A percentile compares a stretch with the other conserved stretches of the same genome.
phyloP scores from a whole-genome alignment of 2,113 vertebrate genomes.

The Melanerpes aurifrons region DNA sequence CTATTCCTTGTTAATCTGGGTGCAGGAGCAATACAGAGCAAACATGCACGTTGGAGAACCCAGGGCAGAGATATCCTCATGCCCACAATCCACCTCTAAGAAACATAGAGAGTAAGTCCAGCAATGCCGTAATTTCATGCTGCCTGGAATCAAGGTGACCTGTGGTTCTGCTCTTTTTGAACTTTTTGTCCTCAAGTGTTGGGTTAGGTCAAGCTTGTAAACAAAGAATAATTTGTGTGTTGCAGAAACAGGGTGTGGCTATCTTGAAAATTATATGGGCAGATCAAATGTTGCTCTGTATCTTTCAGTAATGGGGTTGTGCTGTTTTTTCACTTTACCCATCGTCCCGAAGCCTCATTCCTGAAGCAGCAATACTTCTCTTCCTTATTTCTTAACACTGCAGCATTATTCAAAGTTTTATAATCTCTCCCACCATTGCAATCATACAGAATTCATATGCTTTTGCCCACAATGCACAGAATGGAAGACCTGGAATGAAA shows the following conservation, averaged over 20 bases:
- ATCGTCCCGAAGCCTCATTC: neutral
- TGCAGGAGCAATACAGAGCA: neutral
- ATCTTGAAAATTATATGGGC: neutral
- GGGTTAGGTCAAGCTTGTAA: neutral
- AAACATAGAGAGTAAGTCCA: neutral
- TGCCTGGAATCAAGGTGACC: neutral
- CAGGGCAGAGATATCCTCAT: neutral
- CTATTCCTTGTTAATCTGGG: neutral
- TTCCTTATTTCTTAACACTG: conserved; percentile 2
- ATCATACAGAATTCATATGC: conserved; percentile 36
- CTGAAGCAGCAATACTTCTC: neutral
- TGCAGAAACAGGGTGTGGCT: neutral
- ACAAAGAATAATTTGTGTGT: neutral
- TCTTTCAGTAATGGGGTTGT: neutral
- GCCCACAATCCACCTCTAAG: neutral
- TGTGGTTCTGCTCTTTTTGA: neutral
- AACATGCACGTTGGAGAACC: neutral
- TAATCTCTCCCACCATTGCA: conserved; percentile 3
- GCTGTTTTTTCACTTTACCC: neutral
- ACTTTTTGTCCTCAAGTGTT: neutral
- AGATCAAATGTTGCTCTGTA: neutral
- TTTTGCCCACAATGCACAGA: conserved; percentile 17
- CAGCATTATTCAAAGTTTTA: conserved; percentile 13
- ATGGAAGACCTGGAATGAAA: conserved; percentile 41
- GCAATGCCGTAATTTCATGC: neutral